phyloP scores from a whole-genome alignment of 2,888 invertebrate species.

The Scaptomyza caliginosa region DNA sequence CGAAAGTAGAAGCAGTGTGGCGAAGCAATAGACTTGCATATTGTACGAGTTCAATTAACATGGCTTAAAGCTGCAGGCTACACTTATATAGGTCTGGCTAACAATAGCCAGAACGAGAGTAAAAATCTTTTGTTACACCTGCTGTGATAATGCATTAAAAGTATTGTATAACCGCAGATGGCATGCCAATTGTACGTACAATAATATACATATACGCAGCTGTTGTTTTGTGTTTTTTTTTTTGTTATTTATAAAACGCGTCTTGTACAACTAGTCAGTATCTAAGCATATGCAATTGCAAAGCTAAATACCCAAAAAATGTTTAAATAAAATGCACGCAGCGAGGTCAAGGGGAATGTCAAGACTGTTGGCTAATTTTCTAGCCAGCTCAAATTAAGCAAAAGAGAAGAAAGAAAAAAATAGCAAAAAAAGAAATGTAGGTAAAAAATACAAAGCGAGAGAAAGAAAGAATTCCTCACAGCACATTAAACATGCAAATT shows the following conservation, averaged over 20 bases:
- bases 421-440: not conserved
- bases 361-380: conserved; percentile 25
- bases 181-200: not conserved
- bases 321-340: conserved; percentile 13
- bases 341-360: conserved; percentile 46
- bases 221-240: conserved; percentile 1
- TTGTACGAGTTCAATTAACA: conserved; percentile 15
- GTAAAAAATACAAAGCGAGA: not conserved
- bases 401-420: not conserved
- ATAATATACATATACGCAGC: conserved; percentile 3
- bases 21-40: conserved; percentile 47
- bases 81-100: conserved; percentile 31
- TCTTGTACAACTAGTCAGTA: not conserved
- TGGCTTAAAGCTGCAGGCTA: not conserved
- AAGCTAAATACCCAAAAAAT: not conserved
- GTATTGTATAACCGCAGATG: conserved; percentile 7
- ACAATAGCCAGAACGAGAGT: conserved; percentile 12
- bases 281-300: conserved; percentile 9
- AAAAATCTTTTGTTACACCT: conserved; percentile 14
- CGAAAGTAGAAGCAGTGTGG: conserved; percentile 24
- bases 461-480: conserved; percentile 42
- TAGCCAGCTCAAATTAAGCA: conserved; percentile 26
- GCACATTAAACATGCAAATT: conserved; percentile 70
- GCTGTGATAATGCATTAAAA: conserved; percentile 1
- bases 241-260: not conserved